Percentiles rank a stretch among this genome's conserved stretches.
Evolutionary conservation across 2,113 vertebrate species (phyloP).

Genomic region (Jaculus jaculus): DNA sequence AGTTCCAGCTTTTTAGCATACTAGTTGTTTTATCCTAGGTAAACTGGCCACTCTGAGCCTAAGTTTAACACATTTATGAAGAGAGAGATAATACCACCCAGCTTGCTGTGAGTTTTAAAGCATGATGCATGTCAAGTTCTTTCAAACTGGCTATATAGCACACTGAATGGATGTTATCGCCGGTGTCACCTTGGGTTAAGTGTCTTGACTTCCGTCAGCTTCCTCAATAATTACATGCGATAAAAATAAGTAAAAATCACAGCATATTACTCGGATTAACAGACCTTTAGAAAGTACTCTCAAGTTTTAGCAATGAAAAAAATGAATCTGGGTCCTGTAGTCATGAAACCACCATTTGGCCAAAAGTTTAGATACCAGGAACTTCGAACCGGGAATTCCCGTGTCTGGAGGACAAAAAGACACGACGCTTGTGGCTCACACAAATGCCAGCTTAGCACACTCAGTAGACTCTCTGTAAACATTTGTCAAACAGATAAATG

Average conservation of each 20-base stretch:
- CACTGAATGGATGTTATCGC: constrained; percentile 4
- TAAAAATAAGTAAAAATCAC: constrained; percentile 3
- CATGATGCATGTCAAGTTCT: not conserved
- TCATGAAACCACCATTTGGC: not conserved
- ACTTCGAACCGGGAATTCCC: constrained; percentile 10
- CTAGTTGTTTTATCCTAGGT: not conserved
- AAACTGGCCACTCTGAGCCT: not conserved
- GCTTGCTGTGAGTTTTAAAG: not conserved
- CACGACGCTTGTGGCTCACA: not conserved
- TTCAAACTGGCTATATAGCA: not conserved
- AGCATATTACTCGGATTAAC: not conserved
- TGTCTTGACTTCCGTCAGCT: not conserved
- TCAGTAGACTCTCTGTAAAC: not conserved
- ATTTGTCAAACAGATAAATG: not conserved
- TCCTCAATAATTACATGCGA: constrained; percentile 27
- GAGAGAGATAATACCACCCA: not conserved
- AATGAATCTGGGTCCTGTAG: not conserved
- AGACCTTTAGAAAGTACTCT: constrained; percentile 9
- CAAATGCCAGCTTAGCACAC: constrained; percentile 11
- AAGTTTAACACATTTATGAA: constrained; percentile 5
- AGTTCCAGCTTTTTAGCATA: constrained; percentile 25
- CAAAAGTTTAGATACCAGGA: constrained; percentile 42
- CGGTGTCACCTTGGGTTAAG: not conserved
- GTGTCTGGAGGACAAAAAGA: constrained; percentile 34
- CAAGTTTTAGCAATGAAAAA: not conserved